phyloP scores from a whole-genome alignment of 1,140 invertebrate species.

The Trypoxylus dichotomus region DNA sequence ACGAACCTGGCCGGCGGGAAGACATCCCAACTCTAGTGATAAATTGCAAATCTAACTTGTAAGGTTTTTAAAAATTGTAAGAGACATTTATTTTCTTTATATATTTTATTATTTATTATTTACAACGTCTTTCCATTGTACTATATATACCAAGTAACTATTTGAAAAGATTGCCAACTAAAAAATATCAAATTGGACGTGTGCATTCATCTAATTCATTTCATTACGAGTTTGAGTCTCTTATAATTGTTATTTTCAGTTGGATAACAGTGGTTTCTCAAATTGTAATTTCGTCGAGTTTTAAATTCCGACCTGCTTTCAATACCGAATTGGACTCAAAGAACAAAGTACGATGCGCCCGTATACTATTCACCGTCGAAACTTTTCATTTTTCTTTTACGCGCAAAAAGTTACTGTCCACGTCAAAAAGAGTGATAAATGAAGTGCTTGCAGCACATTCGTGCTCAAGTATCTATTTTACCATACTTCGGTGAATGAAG shows the following conservation, averaged over 20 bases:
- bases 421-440: slow-evolving; percentile 27
- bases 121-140: no score
- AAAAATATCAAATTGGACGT: no score
- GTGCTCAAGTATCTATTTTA: slow-evolving; percentile 26
- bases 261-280: neutral
- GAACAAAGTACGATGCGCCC: neutral
- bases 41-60: no score
- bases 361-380: neutral
- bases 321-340: neutral
- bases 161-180: no score
- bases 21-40: no score
- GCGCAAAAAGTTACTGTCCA: neutral
- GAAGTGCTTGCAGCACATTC: slow-evolving; percentile 23
- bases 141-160: no score
- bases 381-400: slow-evolving; percentile 4
- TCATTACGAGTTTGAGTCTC: neutral
- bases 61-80: no score
- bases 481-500: neutral
- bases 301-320: neutral
- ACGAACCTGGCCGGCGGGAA: no score
- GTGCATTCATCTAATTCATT: no score
- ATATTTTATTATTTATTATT: no score
- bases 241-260: neutral
- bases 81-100: no score
- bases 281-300: neutral